Conservation (phyloP, 1,140 invertebrate species). For the Camponotus pennsylvanicus region DNA sequence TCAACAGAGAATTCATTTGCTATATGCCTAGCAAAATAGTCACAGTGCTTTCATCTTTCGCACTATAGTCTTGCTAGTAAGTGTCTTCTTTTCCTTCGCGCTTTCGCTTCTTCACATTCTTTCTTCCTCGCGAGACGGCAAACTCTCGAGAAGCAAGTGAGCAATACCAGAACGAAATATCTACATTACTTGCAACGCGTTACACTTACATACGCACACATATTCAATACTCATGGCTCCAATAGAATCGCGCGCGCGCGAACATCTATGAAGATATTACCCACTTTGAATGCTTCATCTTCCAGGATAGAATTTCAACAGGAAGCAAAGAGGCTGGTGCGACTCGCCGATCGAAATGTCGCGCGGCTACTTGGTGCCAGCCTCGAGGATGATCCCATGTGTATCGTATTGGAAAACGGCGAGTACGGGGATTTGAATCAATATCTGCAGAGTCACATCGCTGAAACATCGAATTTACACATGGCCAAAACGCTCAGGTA, state of each 20-base stretch:
- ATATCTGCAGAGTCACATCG: slow-evolving; percentile 92
- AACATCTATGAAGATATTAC: slow-evolving; percentile 70
- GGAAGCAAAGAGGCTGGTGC: slow-evolving; percentile 91
- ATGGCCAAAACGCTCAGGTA: slow-evolving; percentile 89
- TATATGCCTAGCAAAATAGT: background rate
- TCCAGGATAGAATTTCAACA: slow-evolving; percentile 88
- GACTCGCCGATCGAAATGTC: slow-evolving; percentile 92
- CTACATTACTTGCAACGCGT: slow-evolving; percentile 48
- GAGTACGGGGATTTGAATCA: slow-evolving; percentile 91
- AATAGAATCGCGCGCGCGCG: too few relatives aligned
- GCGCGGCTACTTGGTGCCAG: slow-evolving; percentile 92
- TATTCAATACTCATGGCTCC: slow-evolving; percentile 43
- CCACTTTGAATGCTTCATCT: slow-evolving; percentile 69
- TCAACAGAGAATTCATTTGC: slow-evolving; percentile 25
- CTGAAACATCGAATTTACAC: slow-evolving; percentile 89
- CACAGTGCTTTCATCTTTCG: slow-evolving; percentile 4
- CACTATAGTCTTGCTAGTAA: background rate
- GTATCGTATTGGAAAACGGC: slow-evolving; percentile 89
- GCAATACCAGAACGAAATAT: slow-evolving; percentile 14
- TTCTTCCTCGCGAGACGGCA: background rate
- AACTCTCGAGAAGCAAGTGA: background rate
- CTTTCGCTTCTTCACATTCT: background rate
- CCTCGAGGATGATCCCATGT: slow-evolving; percentile 91
- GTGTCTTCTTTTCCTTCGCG: background rate
- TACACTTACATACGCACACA: slow-evolving; percentile 11